Evolutionary conservation across 2,113 vertebrate genomes (phyloP).

Genomic region (Acrocephalus kingi): DNA sequence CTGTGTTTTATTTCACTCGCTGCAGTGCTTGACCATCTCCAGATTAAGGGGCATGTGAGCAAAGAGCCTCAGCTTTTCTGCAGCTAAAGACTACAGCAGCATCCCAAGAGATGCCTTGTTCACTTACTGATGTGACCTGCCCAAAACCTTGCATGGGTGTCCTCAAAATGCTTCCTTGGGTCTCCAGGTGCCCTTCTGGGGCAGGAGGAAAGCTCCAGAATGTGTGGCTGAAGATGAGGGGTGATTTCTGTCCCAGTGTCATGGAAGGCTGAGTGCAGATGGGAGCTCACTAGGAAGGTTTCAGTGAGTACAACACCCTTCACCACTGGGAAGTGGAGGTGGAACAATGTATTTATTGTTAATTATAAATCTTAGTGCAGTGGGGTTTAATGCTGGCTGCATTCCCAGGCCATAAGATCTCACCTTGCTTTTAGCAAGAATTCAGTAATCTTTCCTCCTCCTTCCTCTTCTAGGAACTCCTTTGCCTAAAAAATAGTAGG

Average conservation of each 20-base stretch:
- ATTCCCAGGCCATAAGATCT: neutral
- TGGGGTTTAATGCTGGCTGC: neutral
- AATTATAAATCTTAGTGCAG: neutral
- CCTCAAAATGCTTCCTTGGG: neutral
- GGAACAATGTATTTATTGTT: accelerated
- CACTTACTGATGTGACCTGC: neutral
- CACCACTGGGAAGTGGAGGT: neutral
- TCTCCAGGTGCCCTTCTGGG: neutral
- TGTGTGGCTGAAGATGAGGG: neutral
- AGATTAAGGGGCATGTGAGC: accelerated
- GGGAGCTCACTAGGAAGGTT: neutral
- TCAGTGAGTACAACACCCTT: neutral
- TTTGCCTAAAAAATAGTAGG: neutral
- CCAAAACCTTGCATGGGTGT: neutral
- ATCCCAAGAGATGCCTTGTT: neutral
- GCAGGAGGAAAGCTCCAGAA: neutral
- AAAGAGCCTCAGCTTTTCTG: accelerated
- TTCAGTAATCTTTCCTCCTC: neutral
- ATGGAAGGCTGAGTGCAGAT: neutral
- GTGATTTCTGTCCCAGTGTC: neutral
- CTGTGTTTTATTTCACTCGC: neutral
- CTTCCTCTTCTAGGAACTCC: neutral
- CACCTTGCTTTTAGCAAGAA: neutral
- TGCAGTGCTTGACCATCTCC: neutral
- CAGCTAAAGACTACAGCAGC: neutral